A percentile compares a stretch with the other conserved stretches of the same genome.
Evolutionary conservation across 2,113 vertebrate genomes (phyloP).

Genomic region (Myiozetetes cayanensis): DNA sequence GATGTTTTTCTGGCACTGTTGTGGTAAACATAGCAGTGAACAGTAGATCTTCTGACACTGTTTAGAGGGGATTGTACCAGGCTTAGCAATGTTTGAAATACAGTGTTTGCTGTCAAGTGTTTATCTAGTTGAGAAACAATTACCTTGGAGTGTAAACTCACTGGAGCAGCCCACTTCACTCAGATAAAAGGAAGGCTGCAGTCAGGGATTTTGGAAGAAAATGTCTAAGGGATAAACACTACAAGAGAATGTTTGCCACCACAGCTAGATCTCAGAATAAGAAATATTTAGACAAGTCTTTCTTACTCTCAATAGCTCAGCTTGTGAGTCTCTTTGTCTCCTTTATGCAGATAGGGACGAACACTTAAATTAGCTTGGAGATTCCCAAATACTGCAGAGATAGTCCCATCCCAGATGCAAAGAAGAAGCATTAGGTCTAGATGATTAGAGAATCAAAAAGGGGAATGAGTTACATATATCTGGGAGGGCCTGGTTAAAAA

Average conservation of each 20-base stretch:
- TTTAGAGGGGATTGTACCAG: neutral
- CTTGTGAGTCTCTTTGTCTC: neutral
- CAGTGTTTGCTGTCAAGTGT: neutral
- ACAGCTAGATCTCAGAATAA: neutral
- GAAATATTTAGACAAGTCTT: neutral
- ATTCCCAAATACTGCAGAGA: neutral
- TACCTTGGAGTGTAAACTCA: neutral
- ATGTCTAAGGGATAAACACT: neutral
- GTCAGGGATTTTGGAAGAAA: neutral
- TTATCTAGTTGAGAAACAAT: neutral
- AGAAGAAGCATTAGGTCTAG: neutral
- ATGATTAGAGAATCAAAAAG: neutral
- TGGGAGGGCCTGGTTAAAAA: neutral
- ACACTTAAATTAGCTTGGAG: neutral
- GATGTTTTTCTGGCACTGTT: neutral
- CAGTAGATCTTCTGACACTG: neutral
- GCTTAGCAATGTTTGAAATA: neutral
- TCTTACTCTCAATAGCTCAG: neutral
- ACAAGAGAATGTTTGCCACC: neutral
- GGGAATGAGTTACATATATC: neutral
- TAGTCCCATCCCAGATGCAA: neutral
- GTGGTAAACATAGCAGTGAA: neutral
- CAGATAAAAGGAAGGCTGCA: neutral
- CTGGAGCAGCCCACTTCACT: neutral
- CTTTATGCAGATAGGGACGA: neutral